A percentile compares a stretch with the other conserved stretches of the same genome.
These are phyloP conservation scores for Nomada flava DNA, from an alignment of 2,888 invertebrate species.

Conservation along the genomic window DNA sequence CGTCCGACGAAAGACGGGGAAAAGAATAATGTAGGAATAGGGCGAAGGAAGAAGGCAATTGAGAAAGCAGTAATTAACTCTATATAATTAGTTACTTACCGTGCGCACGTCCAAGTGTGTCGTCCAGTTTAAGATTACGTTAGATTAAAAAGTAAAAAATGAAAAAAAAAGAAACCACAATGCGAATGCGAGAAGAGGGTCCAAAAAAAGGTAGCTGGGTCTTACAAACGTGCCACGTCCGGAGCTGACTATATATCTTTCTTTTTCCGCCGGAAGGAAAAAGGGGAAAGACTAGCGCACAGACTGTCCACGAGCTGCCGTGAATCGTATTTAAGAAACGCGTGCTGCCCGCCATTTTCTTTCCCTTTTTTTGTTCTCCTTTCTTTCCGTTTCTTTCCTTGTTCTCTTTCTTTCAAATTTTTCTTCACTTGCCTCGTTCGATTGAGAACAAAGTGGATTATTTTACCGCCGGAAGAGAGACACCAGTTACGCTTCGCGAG, in stretches of 20 bases:
- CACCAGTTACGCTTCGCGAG: slow-evolving; percentile 42
- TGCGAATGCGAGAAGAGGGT: slow-evolving; percentile 74
- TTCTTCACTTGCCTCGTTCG: background rate
- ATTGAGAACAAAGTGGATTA: slow-evolving; percentile 33
- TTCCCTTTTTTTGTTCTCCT: slow-evolving; percentile 14
- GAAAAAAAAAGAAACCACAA: slow-evolving; percentile 26
- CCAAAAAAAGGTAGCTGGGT: slow-evolving; percentile 70
- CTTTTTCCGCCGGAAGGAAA: slow-evolving; percentile 64
- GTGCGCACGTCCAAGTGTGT: slow-evolving; percentile 79
- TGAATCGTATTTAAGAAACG: slow-evolving; percentile 43
- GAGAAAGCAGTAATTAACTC: slow-evolving; percentile 63
- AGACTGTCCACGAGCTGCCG: slow-evolving; percentile 64
- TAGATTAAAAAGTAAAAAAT: slow-evolving; percentile 59
- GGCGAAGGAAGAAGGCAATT: slow-evolving; percentile 49
- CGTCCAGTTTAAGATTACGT: slow-evolving; percentile 74
- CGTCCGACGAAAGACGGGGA: slow-evolving; percentile 45
- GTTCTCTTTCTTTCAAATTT: background rate
- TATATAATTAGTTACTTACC: slow-evolving; percentile 73
- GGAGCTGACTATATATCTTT: slow-evolving; percentile 41
- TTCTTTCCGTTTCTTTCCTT: slow-evolving; percentile 2
- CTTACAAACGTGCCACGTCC: slow-evolving; percentile 70
- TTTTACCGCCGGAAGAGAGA: slow-evolving; percentile 40
- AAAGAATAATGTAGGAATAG: slow-evolving; percentile 26
- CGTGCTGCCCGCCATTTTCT: slow-evolving; percentile 53
- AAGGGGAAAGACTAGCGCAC: slow-evolving; percentile 41